Evolutionary conservation across 2,888 invertebrate genomes (phyloP).

Genomic region (Barypeithes pellucidus): DNA sequence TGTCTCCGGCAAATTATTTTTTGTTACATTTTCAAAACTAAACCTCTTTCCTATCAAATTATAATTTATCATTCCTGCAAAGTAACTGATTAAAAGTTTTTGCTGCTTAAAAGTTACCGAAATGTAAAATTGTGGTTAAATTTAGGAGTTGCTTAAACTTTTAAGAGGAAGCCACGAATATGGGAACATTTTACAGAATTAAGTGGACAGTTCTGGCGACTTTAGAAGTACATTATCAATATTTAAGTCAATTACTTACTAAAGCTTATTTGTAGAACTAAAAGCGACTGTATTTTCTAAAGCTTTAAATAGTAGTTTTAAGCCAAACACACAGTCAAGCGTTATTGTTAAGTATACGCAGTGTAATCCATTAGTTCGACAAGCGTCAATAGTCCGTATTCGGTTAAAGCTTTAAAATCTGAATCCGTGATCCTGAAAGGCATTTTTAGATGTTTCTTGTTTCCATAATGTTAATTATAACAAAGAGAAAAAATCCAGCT

Average conservation of each 20-base stretch:
- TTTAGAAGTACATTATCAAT: neutral
- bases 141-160: neutral
- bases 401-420: no score
- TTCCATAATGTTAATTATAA: no score
- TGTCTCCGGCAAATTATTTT: no score
- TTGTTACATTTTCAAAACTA: neutral
- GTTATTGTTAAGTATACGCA: no score
- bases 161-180: neutral
- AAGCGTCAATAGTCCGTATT: no score
- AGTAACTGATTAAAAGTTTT: neutral
- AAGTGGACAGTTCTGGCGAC: neutral
- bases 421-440: no score
- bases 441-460: no score
- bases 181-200: neutral
- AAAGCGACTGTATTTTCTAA: no score
- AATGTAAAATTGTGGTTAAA: slow-evolving; percentile 2
- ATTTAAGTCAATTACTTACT: neutral
- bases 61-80: neutral
- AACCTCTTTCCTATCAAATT: slow-evolving; percentile 5
- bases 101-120: slow-evolving; percentile 7
- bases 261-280: neutral
- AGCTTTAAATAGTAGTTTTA: no score
- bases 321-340: no score
- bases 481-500: no score
- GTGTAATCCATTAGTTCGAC: no score